A percentile compares a stretch with the other conserved stretches of the same genome.
phyloP scores from a whole-genome alignment of 2,888 invertebrate species.

The Athalia circularis region DNA sequence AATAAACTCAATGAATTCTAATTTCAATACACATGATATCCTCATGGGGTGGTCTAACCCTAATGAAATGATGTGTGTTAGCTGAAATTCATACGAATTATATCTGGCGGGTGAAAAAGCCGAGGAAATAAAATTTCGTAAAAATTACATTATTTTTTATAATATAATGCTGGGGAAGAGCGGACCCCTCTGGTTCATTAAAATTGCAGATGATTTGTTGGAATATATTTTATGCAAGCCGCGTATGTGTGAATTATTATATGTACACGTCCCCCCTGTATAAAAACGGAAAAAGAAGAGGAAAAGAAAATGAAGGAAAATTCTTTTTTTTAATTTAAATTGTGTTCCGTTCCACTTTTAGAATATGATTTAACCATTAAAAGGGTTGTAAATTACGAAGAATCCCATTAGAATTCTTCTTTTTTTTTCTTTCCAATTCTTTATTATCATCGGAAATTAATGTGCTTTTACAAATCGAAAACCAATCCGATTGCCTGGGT shows the following conservation, averaged over 20 bases:
- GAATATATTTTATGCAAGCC: slow-evolving; percentile 8
- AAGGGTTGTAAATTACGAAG: slow-evolving; percentile 32
- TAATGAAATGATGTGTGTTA: no score
- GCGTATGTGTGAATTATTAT: slow-evolving; percentile 5
- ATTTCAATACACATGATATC: no score
- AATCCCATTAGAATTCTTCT: background rate
- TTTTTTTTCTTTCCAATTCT: no score
- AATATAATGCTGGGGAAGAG: background rate
- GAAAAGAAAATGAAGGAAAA: no score
- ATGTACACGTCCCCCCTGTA: background rate
- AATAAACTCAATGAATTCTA: no score
- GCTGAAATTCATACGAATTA: no score
- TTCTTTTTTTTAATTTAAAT: background rate
- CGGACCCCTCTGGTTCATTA: background rate
- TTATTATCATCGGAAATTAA: no score
- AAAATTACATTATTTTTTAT: background rate
- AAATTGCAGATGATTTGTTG: slow-evolving; percentile 16
- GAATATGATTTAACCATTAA: slow-evolving; percentile 15
- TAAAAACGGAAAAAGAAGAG: no score
- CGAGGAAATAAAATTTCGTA: background rate
- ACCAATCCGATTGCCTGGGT: background rate
- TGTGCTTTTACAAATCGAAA: slow-evolving; percentile 5
- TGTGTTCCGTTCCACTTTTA: slow-evolving; percentile 4
- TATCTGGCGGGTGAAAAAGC: no score
- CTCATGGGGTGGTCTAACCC: no score